phyloP scores from a whole-genome alignment of 2,888 invertebrate species.

The Siphonodentalium dalli region DNA sequence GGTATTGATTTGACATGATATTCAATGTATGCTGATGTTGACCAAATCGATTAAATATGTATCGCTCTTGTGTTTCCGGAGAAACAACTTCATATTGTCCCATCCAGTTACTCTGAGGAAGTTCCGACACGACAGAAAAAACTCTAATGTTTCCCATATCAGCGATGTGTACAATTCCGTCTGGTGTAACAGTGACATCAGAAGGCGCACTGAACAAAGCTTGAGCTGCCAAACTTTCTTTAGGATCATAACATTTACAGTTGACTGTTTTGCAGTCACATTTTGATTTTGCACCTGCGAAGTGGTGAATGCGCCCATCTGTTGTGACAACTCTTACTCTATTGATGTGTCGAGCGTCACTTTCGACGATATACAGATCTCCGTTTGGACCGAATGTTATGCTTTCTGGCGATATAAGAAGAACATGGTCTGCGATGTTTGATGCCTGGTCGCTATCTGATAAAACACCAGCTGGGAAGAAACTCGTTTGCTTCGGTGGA shows the following conservation, averaged over 20 bases:
- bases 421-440: slow-evolving; percentile 80
- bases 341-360: slow-evolving; percentile 89
- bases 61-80: slow-evolving; percentile 89
- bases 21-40: slow-evolving; percentile 96
- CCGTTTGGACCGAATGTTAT: slow-evolving; percentile 92
- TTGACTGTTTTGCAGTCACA: slow-evolving; percentile 71
- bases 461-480: slow-evolving; percentile 49
- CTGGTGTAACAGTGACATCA: slow-evolving; percentile 88
- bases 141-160: slow-evolving; percentile 81
- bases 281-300: slow-evolving; percentile 83
- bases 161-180: slow-evolving; percentile 93
- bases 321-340: slow-evolving; percentile 84
- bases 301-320: slow-evolving; percentile 90
- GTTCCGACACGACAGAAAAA: slow-evolving; percentile 70
- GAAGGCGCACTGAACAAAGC: slow-evolving; percentile 90
- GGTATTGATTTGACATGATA: slow-evolving; percentile 90
- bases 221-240: slow-evolving; percentile 78
- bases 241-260: slow-evolving; percentile 85
- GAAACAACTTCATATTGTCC: slow-evolving; percentile 87
- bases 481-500: slow-evolving; percentile 74
- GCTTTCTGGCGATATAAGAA: slow-evolving; percentile 85
- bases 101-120: slow-evolving; percentile 43
- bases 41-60: slow-evolving; percentile 74
- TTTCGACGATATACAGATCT: slow-evolving; percentile 90
- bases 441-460: slow-evolving; percentile 55